Conservation (phyloP, 2,113 vertebrate genomes). For the Callaeas wilsoni region DNA sequence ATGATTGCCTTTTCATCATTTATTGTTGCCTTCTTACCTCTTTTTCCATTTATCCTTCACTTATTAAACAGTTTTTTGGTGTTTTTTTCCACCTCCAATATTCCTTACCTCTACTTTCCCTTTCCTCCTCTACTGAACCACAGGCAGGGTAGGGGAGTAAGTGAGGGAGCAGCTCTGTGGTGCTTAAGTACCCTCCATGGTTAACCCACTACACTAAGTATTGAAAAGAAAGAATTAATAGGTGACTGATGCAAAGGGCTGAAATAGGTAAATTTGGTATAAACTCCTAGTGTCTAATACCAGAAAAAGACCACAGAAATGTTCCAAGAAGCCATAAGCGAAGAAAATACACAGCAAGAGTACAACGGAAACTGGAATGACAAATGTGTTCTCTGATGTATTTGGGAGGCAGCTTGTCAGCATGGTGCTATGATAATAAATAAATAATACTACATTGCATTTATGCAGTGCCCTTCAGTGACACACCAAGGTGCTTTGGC, state of each 20-base stretch:
- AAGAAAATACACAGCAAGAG: not conserved
- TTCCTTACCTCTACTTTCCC: not conserved
- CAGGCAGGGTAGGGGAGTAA: fast-evolving
- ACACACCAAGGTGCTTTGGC: not conserved
- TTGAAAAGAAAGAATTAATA: not conserved
- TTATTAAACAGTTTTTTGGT: not conserved
- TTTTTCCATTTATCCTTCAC: not conserved
- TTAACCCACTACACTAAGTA: not conserved
- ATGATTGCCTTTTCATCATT: not conserved
- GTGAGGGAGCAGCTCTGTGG: not conserved
- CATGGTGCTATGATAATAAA: not conserved
- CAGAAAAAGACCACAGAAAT: not conserved
- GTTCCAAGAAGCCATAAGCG: not conserved
- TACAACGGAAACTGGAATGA: not conserved
- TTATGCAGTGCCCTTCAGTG: not conserved
- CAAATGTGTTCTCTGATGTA: not conserved
- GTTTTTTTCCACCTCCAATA: not conserved
- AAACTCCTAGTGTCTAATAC: not conserved
- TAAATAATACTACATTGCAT: not conserved
- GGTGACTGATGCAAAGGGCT: not conserved
- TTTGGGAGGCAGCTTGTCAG: not conserved
- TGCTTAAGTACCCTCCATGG: not conserved
- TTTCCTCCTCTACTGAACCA: not conserved
- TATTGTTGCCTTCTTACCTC: not conserved
- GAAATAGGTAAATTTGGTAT: not conserved